These are phyloP conservation scores for Drosophila leontia DNA, from an alignment of 1,140 invertebrate genomes.

Conservation along the genomic window DNA sequence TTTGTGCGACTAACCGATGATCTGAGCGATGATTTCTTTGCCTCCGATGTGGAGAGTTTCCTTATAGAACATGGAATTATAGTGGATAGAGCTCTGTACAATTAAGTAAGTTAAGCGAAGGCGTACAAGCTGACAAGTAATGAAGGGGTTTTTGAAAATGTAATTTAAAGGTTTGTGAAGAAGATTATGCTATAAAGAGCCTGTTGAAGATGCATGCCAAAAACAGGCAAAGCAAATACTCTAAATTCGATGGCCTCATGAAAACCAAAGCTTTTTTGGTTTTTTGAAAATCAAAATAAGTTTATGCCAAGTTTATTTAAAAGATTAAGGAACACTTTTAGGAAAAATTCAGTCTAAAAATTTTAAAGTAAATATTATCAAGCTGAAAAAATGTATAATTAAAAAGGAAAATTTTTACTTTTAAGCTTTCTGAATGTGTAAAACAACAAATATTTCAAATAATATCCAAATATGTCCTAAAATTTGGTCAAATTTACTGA, in stretches of 20 bases:
- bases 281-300: neutral
- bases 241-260: neutral
- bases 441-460: neutral
- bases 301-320: neutral
- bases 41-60: slow-evolving; percentile 95
- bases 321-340: neutral
- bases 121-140: slow-evolving; percentile 17
- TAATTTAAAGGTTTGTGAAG: neutral
- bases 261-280: neutral
- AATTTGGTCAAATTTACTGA: neutral
- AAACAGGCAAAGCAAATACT: neutral
- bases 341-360: too few relatives aligned
- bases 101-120: slow-evolving; percentile 25
- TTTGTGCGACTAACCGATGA: slow-evolving; percentile 95
- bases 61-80: slow-evolving; percentile 94
- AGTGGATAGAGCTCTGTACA: slow-evolving; percentile 87
- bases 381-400: neutral
- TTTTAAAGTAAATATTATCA: neutral
- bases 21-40: slow-evolving; percentile 95
- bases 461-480: neutral
- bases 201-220: neutral
- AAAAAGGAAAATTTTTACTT: neutral
- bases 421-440: neutral
- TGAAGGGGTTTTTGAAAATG: neutral
- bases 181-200: neutral